Conservation (phyloP, 2,113 vertebrate genomes). For the Brachyistius frenatus region DNA sequence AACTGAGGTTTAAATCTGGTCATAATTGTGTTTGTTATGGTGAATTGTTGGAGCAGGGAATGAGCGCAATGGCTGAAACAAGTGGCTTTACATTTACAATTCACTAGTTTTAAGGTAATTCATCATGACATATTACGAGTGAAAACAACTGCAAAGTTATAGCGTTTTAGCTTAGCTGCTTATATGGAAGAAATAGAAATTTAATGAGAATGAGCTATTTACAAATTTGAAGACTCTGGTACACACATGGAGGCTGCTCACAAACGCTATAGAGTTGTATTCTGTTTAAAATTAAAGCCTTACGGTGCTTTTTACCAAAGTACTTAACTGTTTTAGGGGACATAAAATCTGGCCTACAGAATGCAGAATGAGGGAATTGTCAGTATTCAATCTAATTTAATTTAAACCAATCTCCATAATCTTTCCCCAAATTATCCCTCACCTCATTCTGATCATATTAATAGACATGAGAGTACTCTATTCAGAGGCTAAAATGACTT, state of each 20-base stretch:
- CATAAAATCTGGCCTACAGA: constrained; percentile 14
- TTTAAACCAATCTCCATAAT: constrained; percentile 46
- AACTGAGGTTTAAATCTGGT: not conserved
- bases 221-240: not conserved
- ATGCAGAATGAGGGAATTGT: constrained; percentile 12
- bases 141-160: not conserved
- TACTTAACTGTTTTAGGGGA: constrained; percentile 24
- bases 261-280: not conserved
- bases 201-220: not conserved
- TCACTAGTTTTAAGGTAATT: not conserved
- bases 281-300: constrained; percentile 14
- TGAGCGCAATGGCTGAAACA: no score
- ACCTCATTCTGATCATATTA: constrained; percentile 28
- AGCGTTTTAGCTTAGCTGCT: not conserved
- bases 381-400: constrained; percentile 31
- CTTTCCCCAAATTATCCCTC: constrained; percentile 36
- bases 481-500: constrained; percentile 34
- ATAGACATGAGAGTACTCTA: constrained; percentile 7
- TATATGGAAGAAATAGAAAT: not conserved
- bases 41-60: no score
- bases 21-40: not conserved
- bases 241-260: not conserved
- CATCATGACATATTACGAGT: not conserved
- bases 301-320: not conserved
- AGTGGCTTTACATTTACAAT: no score